A percentile compares a stretch with the other conserved stretches of the same genome.
phyloP scores from a whole-genome alignment of 1,140 invertebrate species.

The Rhizoglyphus robini region DNA sequence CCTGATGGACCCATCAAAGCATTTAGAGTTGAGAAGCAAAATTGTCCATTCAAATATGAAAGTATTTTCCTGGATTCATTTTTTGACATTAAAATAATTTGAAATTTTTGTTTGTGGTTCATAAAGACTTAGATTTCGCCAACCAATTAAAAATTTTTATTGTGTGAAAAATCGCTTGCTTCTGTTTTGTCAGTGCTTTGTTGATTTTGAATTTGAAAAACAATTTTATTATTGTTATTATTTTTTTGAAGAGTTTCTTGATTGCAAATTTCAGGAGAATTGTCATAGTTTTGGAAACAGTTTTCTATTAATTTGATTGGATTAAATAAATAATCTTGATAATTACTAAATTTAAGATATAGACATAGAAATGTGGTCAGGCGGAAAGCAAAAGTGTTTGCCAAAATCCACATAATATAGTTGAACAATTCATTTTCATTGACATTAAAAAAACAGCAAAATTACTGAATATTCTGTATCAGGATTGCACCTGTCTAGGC shows the following conservation, averaged over 20 bases:
- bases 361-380: too few species aligned
- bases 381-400: not conserved
- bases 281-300: not conserved
- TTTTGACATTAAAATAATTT: not conserved
- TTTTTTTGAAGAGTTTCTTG: not conserved
- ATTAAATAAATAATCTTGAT: too few species aligned
- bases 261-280: not conserved
- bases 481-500: not conserved
- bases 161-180: not conserved
- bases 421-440: not conserved
- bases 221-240: not conserved
- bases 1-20: constrained; percentile 47
- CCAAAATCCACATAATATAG: not conserved
- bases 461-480: not conserved
- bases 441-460: too few species aligned
- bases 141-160: not conserved
- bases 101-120: not conserved
- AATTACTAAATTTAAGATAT: too few species aligned
- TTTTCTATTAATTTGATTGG: not conserved
- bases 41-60: not conserved
- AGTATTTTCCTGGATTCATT: constrained; percentile 5
- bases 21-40: constrained; percentile 28
- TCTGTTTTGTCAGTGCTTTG: not conserved
- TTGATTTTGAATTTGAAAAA: not conserved
- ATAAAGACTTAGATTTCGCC: not conserved